Percentiles rank a stretch among this genome's conserved stretches.
phyloP scores from a whole-genome alignment of 2,113 vertebrate genomes.

The Hippopotamus amphibius region DNA sequence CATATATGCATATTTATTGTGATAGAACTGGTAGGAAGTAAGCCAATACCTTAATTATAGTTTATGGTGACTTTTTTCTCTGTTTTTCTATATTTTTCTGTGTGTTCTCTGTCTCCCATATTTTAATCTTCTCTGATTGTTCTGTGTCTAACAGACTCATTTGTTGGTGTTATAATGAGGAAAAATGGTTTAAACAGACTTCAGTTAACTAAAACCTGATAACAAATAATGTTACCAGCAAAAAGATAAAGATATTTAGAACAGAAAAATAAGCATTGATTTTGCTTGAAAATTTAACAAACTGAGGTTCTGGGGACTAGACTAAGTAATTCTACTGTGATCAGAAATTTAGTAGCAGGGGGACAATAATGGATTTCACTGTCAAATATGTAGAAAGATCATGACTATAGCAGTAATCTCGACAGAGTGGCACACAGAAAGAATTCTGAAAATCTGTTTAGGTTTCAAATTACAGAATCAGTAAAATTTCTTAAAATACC shows the following conservation, averaged over 20 bases:
- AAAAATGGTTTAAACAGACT: not conserved
- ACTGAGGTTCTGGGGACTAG: not conserved
- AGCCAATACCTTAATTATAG: not conserved
- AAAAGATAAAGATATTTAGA: not conserved
- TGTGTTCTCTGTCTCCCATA: not conserved
- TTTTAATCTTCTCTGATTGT: not conserved
- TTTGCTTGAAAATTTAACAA: not conserved
- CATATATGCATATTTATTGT: not conserved
- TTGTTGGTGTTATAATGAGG: not conserved
- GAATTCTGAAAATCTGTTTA: not conserved
- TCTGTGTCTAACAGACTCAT: not conserved
- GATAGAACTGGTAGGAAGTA: not conserved
- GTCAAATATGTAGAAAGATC: not conserved
- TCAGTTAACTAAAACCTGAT: not conserved
- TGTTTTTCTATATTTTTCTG: not conserved
- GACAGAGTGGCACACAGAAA: not conserved
- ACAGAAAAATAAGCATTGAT: not conserved
- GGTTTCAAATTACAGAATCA: conserved; percentile 40
- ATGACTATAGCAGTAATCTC: not conserved
- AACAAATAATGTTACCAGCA: not conserved
- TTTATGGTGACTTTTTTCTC: not conserved
- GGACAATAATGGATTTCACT: not conserved
- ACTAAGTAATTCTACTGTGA: not conserved
- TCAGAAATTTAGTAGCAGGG: not conserved
- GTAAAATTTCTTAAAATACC: not conserved